Base-by-base conservation (phyloP, 2,113 vertebrate species). In the Callocephalon fimbriatum region DNA sequence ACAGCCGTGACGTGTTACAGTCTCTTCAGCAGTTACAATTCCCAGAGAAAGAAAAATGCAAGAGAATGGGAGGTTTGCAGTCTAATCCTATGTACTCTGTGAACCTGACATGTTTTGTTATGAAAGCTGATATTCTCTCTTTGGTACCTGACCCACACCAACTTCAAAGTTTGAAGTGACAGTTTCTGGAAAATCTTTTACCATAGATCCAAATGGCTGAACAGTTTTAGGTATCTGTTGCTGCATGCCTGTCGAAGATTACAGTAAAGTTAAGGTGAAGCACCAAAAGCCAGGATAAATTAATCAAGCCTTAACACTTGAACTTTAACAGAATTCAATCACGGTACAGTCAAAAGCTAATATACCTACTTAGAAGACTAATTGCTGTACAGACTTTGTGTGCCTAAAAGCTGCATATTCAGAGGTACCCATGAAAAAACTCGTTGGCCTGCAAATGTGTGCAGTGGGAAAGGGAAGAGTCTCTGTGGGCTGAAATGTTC, bases 381-480 rank as follows among this genome's bases (percentile, higher is more conserved):
- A 86, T 75, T 84, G 58, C 40, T 58, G 12, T 21, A 51, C 26
- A 74, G 61, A 56, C 6, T 56, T 77, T 27, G 7, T 56, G 27
- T 42, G 35, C 11, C 67, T 71, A 47, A 56, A 21, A 67, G 10
- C 48, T 93, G 32, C 35, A 70, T n/a, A 51, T 63, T 90, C 58
- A 63, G 47, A 95, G 35, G 53, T 35, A 87, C 19, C 16, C 29
- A 14, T 7, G n/a, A 61, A 45, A 90, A 35, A 76, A n/a, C 23
- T 42, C 1, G 0, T 13, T 45, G 72, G 40, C 27, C 37, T 79
- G 38, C 0, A 4, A 75, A 70, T 2, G 1, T 1, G 0, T 19
- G 35, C 1, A 3, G 56, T 50, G 16, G 15, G n/a, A 72, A 31
- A 53, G 19, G 40, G 26, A 74, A 81, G 61, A 58, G 65, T 70